Conservation (phyloP, 2,113 vertebrate species). For the Epinephelus cyanopodus region DNA sequence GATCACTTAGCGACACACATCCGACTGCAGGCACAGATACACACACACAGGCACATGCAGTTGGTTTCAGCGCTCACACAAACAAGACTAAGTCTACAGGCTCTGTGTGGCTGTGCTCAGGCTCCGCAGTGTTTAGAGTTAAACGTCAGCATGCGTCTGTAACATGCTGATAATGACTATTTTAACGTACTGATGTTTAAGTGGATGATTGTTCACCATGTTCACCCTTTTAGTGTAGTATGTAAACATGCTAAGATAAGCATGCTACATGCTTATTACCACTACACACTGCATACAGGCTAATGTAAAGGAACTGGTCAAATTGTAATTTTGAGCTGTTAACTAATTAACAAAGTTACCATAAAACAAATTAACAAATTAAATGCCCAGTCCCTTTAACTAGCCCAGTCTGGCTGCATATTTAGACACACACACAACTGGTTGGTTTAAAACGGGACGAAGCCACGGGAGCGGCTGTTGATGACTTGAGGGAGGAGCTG, state of each 20-base stretch:
- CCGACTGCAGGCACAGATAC: conserved; percentile 17
- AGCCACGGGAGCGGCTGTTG: too few relatives aligned
- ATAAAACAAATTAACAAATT: too few relatives aligned
- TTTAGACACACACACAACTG: too few relatives aligned
- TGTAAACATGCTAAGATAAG: neutral
- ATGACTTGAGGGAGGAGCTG: too few relatives aligned
- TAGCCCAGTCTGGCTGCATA: too few relatives aligned
- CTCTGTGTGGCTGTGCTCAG: neutral
- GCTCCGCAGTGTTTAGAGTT: neutral
- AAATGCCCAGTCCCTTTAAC: too few relatives aligned
- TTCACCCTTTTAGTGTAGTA: neutral
- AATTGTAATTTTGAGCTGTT: neutral
- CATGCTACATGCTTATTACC: neutral
- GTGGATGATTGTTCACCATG: neutral
- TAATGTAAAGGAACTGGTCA: neutral
- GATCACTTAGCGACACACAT: conserved; percentile 36
- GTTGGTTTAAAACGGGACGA: too few relatives aligned
- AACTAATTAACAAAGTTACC: neutral
- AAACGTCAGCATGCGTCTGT: neutral
- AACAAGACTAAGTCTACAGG: neutral
- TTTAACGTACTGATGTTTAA: neutral
- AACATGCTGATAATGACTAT: neutral
- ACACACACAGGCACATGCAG: conserved; percentile 16
- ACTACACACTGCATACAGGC: neutral
- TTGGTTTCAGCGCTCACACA: neutral